phyloP scores from a whole-genome alignment of 2,113 vertebrate species.

The Axis porcinus region DNA sequence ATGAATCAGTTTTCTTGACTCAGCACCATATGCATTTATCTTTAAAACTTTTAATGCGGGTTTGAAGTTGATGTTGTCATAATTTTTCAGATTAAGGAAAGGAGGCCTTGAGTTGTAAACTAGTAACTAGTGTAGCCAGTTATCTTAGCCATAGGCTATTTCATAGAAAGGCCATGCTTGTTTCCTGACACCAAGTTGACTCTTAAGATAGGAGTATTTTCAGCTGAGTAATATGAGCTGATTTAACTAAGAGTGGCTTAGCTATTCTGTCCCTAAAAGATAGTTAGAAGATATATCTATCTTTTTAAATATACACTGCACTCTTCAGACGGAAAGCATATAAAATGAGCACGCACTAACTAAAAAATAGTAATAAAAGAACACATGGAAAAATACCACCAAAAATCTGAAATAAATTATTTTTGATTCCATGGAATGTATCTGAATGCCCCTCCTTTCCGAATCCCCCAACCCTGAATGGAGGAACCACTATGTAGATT shows the following conservation, averaged over 20 bases:
- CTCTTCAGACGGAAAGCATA: neutral
- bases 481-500: neutral
- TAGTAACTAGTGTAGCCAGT: neutral
- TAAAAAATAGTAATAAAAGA: conserved; percentile 3
- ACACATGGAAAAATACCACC: neutral
- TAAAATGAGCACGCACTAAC: neutral
- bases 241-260: neutral
- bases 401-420: neutral
- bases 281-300: neutral
- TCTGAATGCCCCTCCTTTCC: neutral
- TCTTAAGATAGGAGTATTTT: neutral
- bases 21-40: neutral
- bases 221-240: neutral
- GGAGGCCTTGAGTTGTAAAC: neutral
- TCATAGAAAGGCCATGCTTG: neutral
- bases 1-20: neutral
- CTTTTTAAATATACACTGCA: neutral
- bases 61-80: neutral
- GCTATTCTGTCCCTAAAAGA: neutral
- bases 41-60: neutral
- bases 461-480: neutral
- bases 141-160: neutral
- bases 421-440: neutral
- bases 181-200: neutral
- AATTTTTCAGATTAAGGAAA: neutral